A percentile compares a stretch with the other conserved stretches of the same genome.
These are phyloP conservation scores for Gnathonemus longibarbis DNA, from an alignment of 2,113 vertebrate genomes.

Conservation along the genomic window DNA sequence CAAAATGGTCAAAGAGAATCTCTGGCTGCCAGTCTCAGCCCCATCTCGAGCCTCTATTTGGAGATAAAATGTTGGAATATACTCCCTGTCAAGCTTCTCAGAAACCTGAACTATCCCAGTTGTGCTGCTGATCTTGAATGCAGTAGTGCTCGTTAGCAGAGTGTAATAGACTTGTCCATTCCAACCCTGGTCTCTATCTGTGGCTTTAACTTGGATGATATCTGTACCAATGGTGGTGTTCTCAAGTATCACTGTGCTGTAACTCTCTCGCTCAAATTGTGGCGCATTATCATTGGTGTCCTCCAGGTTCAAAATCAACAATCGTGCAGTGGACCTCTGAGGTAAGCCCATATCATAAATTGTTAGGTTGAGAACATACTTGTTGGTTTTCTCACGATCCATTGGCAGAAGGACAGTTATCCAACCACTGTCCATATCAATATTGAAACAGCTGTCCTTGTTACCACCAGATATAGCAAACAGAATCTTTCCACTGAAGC, in stretches of 20 bases:
- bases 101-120: slow-evolving; percentile 81
- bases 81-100: slow-evolving; percentile 78
- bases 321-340: slow-evolving; percentile 78
- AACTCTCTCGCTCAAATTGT: slow-evolving; percentile 73
- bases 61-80: slow-evolving; percentile 68
- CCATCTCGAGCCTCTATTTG: slow-evolving; percentile 87
- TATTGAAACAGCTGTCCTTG: slow-evolving; percentile 80
- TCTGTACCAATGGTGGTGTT: slow-evolving; percentile 74
- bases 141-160: slow-evolving; percentile 71
- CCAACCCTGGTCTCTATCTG: slow-evolving; percentile 76
- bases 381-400: slow-evolving; percentile 79
- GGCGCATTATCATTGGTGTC: slow-evolving; percentile 92
- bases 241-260: slow-evolving; percentile 74
- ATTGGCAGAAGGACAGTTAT: slow-evolving; percentile 79
- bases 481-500: slow-evolving; percentile 84
- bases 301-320: slow-evolving; percentile 80
- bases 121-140: slow-evolving; percentile 81
- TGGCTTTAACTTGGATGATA: slow-evolving; percentile 79
- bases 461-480: slow-evolving; percentile 88
- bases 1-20: slow-evolving; percentile 76
- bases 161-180: slow-evolving; percentile 80
- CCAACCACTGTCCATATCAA: slow-evolving; percentile 79
- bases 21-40: slow-evolving; percentile 72
- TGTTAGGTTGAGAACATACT: slow-evolving; percentile 92
- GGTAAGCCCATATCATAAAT: slow-evolving; percentile 84